Base-by-base conservation (phyloP, 2,888 invertebrate genomes). In the Odontocolon sp. region DNA sequence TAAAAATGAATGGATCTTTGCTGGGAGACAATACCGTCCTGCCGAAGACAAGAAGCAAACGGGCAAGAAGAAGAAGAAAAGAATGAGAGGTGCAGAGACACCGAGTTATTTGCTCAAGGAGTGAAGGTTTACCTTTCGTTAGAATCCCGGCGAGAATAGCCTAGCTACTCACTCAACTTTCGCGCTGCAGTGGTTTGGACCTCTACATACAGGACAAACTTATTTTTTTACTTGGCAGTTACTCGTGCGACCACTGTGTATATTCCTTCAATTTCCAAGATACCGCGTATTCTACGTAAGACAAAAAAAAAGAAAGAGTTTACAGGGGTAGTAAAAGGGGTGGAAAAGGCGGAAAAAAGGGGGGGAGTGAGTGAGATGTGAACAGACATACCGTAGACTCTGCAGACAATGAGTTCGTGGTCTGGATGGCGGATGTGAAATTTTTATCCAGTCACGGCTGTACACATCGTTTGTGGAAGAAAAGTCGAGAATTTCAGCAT, bases 91-190 rank as follows among this genome's bases (percentile, higher is more conserved):
- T 59, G 26, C 26, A 61, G 73, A 61, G 73, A 73, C 63, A 68
- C 70, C 75, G 47, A 71, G 77, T n/a, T 82, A 83, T 87, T 87
- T 87, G 83, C 81, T 80, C 82, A 81, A 72, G 77, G 81, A 81
- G 82, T 80, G 79, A 80, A 84, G 85, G 85, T 88, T 87, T 88
- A 84, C 86, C 85, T 87, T 88, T 87, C 87, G 87, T 87, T 87
- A 87, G 85, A 83, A 77, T 79, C 31, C 52, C 67, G 31, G 38
- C 50, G 77, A 77, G 77, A 68, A 77, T 56, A 54, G 42, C 36
- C 69, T 9, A 33, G 26, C 45, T 36, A 66, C 54, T 42, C 50
- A 67, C 42, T 21, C 45, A 50, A 8, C 42, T 33, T 16, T 66
- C 36, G 33, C 33, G 45, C 57, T 23, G 56, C 72, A 59, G 73